Conservation (phyloP, 2,888 invertebrate genomes). For the Chydorus sphaericus region DNA sequence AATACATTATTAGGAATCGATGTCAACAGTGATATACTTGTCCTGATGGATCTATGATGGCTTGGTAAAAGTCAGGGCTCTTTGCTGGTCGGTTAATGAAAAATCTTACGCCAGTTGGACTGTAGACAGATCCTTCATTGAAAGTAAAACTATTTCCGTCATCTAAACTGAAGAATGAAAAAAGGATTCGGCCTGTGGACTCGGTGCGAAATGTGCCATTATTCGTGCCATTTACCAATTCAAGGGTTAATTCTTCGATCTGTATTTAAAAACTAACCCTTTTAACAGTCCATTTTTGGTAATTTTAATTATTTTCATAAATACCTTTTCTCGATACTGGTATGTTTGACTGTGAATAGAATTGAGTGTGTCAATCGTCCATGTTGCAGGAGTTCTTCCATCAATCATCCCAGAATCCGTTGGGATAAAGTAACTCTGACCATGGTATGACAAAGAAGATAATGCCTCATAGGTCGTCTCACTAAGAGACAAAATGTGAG, state of each 20-base stretch:
- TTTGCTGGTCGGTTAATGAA: not conserved
- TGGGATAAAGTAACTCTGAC: not conserved
- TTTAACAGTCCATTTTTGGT: not conserved
- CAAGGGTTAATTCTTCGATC: not conserved
- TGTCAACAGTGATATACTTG: no score
- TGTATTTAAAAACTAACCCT: not conserved
- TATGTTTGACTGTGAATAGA: not conserved
- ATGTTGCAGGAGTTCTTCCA: not conserved
- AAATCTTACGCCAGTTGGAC: not conserved
- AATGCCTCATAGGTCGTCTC: not conserved
- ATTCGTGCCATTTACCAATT: not conserved
- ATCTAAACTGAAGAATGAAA: not conserved
- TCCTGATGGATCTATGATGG: no score
- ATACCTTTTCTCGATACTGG: not conserved
- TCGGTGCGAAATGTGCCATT: not conserved
- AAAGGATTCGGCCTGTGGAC: not conserved
- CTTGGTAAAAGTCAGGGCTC: no score
- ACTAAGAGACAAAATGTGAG: not conserved
- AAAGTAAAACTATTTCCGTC: not conserved
- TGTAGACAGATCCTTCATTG: not conserved
- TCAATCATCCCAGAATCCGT: not conserved
- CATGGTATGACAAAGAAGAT: not conserved
- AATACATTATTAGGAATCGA: not conserved
- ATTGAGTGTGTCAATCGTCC: not conserved
- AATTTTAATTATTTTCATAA: not conserved